Evolutionary conservation across 2,888 invertebrate species (phyloP), one percentile per base, ranked within the genome.

Genomic region (Lasioglossum leucozonium): DNA sequence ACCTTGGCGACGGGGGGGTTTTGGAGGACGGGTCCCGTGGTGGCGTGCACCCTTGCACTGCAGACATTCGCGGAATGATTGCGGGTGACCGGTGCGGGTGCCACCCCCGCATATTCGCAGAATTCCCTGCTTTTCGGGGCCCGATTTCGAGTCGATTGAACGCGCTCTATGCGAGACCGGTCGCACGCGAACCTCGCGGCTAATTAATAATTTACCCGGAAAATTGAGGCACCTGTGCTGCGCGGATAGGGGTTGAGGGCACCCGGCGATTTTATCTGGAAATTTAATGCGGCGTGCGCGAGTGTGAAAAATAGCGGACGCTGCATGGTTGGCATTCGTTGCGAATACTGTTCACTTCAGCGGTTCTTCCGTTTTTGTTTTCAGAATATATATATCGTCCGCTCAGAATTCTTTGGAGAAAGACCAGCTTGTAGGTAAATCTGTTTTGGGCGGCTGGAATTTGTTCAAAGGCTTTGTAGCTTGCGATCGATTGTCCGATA

Each of bases 191-290:
- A 55, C 4, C 55, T 71, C 82, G 51, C 73, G 82, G 30, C 73
- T 82, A 77, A 84, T 84, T 84, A 84, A 77, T 82, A 84, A 84
- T 81, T 84, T 77, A 42, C 72, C 26, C 13, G 69, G 67, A 69
- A 55, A 73, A 76, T 81, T 34, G 81, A 47, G 37, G 34, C 67
- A 34, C 67, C 65, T 55, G 55, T 55, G 55, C 55, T n/a, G 51
- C 51, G 51, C n/a, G 55, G n/a, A 55, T 55, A 55, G 55, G n/a
- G 11, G 55, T 55, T n/a, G n/a, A 55, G n/a, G n/a, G 55, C n/a
- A 11, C 55, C 55, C 11, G n/a, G 55, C n/a, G 55, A n/a, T 55
- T 55, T 55, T 55, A n/a, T 55, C n/a, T n/a, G n/a, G 11, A 55
- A 55, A 55, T 55, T 55, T 55, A n/a, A 55, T 55, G n/a, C 55